Base-by-base conservation (phyloP, 2,797 vertebrate species). In the Falco biarmicus region DNA sequence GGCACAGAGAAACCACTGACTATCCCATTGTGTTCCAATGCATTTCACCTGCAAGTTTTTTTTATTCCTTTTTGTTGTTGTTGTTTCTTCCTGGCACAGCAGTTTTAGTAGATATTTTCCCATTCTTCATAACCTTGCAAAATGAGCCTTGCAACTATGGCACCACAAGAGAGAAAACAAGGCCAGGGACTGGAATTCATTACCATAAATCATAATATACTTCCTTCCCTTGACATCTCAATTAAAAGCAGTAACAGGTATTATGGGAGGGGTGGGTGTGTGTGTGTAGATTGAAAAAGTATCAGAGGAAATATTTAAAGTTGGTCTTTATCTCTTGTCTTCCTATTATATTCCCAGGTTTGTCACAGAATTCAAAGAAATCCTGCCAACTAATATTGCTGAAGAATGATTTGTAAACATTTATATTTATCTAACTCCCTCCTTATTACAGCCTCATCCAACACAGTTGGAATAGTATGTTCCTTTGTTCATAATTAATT, bases 121-220 rank as follows among this genome's bases (percentile, higher is more conserved):
- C 17, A 24, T 57, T 91, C 61, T 79, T 86, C 69, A 70, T 69
- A 91, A 77, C 16, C 50, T 65, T 86, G 57, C 6, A 90, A 95
- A 84, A 84, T 57, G 77, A 81, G 32, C 90, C 56, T 89, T 92
- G 47, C 15, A 78, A 85, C 24, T 68, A 13, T 41, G 56, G 89
- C 41, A 91, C n/a, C 13, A 79, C 43, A 63, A 81, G 64, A 95
- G 71, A 48, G 28, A 77, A 97, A 96, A 85, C 18, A 31, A 91
- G 87, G 34, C 31, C 73, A 78, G 64, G n/a, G 90, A 83, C 57
- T 83, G 87, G 94, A 93, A 87, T 39, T 88, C 69, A 74, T 97
- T 95, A 95, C 28, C 77, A 93, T 90, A 93, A 96, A 95, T 89
- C 39, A 94, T 93, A 97, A 95, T 45, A 75, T 7, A 13, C 73